Evolutionary conservation across 2,888 invertebrate genomes (phyloP), one percentile per base, ranked within the genome.

Genomic region (Papilio protenor): DNA sequence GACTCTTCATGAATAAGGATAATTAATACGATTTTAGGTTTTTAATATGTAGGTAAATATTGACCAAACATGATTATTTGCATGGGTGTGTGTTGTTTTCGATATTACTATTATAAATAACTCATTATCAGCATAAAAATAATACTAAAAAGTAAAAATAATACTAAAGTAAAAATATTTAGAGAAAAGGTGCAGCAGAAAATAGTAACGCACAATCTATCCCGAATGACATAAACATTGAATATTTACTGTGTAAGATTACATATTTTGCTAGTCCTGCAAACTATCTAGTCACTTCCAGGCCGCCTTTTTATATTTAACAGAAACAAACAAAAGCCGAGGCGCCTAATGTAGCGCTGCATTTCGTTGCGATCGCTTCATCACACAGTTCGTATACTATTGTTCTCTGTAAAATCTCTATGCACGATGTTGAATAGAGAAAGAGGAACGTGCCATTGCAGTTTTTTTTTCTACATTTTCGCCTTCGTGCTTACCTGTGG

Each of bases 301-400:
- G 11, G 57, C 57, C 21, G 16, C n/a, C 10, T 59, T 33, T 64
- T 23, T 23, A 21, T 23, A 59, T 59, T 59, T 12, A 23, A 18
- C 10, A 11, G 40, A 1, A 64, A 3, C 33, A 40, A 66, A 66
- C 66, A 66, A 66, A 64, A 66, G 66, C n/a, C 66, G 18, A 33
- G n/a, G n/a, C 40, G 33, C 3, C 40, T 40, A n/a, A 66, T 45
- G 66, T 21, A 45, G 45, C 66, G 21, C 5, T 69, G 21, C 45
- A 69, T 45, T 66, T 45, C 21, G 66, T 69, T 69, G 66, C 45
- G 45, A 69, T 11, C 66, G 66, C 45, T 14, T 69, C 66, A 69
- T 69, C 66, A 21, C 66, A 66, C 66, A 69, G 45, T 12, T 21
- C 66, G 40, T n/a, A 45, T 18, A 8, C 21, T 12, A 69, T 69